Evolutionary conservation across 2,888 invertebrate species (phyloP).

Genomic region (Lasioglossum pauxillum): DNA sequence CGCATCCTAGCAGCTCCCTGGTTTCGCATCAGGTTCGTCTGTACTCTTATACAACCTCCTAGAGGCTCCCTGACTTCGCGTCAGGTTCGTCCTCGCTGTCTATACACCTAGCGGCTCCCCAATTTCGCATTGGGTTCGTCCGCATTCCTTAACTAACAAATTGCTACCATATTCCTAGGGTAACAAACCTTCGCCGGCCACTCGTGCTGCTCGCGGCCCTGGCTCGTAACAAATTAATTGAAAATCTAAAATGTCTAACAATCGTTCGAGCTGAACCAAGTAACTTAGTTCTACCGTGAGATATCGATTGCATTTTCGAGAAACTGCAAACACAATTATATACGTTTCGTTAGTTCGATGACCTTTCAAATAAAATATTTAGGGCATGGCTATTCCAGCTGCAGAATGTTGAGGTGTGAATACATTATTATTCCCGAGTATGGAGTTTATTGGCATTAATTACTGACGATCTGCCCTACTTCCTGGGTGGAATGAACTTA

Average conservation of each 20-base stretch:
- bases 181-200: too few species aligned
- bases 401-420: background rate
- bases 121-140: too few species aligned
- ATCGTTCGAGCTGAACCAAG: background rate
- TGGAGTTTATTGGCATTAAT: background rate
- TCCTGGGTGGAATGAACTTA: background rate
- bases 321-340: background rate
- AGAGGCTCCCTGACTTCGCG: too few species aligned
- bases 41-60: too few species aligned
- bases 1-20: too few species aligned
- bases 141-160: too few species aligned
- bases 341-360: background rate
- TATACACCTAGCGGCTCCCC: too few species aligned
- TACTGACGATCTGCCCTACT: rapidly evolving
- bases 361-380: background rate
- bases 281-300: background rate
- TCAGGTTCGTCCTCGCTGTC: too few species aligned
- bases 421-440: background rate
- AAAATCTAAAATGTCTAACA: background rate
- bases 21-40: too few species aligned
- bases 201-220: too few species aligned
- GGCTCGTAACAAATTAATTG: too few species aligned
- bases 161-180: too few species aligned
- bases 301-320: background rate
- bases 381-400: background rate